A percentile compares a stretch with the other conserved stretches of the same genome.
Conservation (phyloP, 2,797 vertebrate species). For the Neopelma chrysocephalum region DNA sequence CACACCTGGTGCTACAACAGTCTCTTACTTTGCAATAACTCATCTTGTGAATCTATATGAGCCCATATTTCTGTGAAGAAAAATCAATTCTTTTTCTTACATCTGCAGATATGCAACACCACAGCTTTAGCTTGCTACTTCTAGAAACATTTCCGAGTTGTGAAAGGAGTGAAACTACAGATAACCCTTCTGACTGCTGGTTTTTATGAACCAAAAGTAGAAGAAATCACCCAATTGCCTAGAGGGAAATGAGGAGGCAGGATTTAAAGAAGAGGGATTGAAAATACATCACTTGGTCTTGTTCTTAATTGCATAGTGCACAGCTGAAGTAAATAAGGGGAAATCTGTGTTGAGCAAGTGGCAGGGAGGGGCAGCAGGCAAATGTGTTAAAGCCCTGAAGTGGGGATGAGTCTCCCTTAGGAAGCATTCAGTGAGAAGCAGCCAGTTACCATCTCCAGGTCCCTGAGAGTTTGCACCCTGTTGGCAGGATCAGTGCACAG, state of each 20-base stretch:
- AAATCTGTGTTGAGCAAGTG: background rate
- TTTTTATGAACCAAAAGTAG: background rate
- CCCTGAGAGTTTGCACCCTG: no score
- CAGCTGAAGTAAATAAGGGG: background rate
- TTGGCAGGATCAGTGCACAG: background rate
- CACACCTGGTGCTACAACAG: background rate
- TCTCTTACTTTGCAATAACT: background rate
- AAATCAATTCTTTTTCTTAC: background rate
- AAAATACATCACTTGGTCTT: background rate
- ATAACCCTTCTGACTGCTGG: background rate
- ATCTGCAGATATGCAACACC: background rate
- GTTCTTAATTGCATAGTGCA: background rate
- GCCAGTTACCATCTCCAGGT: background rate
- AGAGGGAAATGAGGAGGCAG: background rate
- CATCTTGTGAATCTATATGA: background rate
- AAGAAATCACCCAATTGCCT: background rate
- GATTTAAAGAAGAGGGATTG: background rate
- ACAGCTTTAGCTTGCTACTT: background rate
- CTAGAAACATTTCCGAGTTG: background rate
- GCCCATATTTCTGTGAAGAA: background rate
- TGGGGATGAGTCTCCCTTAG: background rate
- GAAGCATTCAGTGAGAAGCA: background rate
- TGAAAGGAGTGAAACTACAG: background rate
- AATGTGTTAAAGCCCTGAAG: background rate
- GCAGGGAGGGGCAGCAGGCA: background rate